Base-by-base conservation (phyloP, 2,888 invertebrate genomes). In the Isotomurus palustris region DNA sequence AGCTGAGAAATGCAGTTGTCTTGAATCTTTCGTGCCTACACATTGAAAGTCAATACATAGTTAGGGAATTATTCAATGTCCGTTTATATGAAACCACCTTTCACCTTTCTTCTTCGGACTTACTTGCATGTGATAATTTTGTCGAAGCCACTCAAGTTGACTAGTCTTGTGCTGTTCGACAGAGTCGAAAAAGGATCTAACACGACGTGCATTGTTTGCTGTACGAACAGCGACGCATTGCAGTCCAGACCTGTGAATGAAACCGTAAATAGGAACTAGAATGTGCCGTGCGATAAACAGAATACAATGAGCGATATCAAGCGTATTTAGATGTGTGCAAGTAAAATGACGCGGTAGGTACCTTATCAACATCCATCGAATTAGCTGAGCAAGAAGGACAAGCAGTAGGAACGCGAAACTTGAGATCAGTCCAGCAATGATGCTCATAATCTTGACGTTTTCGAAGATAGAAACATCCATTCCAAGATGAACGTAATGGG, bases 1-100 rank as follows among this genome's bases (percentile, higher is more conserved):
- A 93, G 87, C 78, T 94, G 94, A 74, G 89, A 89, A 25, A 87
- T 84, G 75, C 94, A 95, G 74, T 95, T 94, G 73, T 94, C 93
- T 73, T 89, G 87, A 72, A 95, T 92, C 66, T 89, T 82, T 75
- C 87, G 87, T 70, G 93, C 91, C 86, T 86, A 74, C 12, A 10
- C 8, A 32, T 32, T 32, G 32, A 8, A 32, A 32, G 32, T 32
- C 14, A 10, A 32, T 14, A 10, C 8, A 32, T 8, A 32, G 14
- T 8, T 14, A 8, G 14, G 14, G 32, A 32, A 32, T 32, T 32
- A 32, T 32, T 32, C 14, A 10, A 10, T 32, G 8, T 32, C 8
- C 8, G 32, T 32, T 32, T 10, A 10, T 14, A 32, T 10, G 8
- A 14, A 32, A 10, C 8, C 32, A 32, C 8, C 8, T 32, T 8